Base-by-base conservation (phyloP, 1,140 invertebrate genomes). In the Drosophila bocki region DNA sequence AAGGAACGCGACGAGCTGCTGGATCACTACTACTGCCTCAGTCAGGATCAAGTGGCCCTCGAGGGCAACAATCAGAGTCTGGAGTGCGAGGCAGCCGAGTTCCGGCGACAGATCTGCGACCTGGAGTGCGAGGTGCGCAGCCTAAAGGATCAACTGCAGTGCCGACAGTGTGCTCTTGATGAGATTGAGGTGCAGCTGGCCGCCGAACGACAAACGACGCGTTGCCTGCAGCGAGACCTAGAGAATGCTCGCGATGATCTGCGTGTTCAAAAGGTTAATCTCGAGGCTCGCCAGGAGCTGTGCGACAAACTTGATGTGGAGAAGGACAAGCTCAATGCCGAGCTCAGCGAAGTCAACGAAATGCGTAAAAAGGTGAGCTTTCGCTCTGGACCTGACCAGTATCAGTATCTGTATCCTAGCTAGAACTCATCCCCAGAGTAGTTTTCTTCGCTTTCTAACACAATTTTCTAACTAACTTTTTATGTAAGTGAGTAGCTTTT, bases 11-110 rank as follows among this genome's bases (percentile, higher is more conserved):
- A 94, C 6, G 95, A 96, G 68, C 94, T 96, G 93, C 77, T 96
- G 68, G 95, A 96, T 65, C 94, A 96, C 41, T 96, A 95, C 68
- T 93, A 94, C 58, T 94, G 93, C 68, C 91, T 96, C 7, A 95
- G 94, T 19, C 77, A 95, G 44, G 95, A 96, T 77, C 95, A 95
- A 1, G 95, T 94, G 4, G 92, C 94, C 17, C 88, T 96, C 45
- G 95, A 95, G 78, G 95, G 93, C n/a, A 95, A 94, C 61, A 96
- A 96, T 80, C 94, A 95, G 44, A 95, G 94, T 72, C 93, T 96
- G 37, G 95, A 96, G 80, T 93, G 92, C 11, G 95, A 96, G 90
- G 94, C 95, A 0, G 93, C 93, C 0, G 94, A 95, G 65, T 93
- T 93, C 1, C 94, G 91, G 54, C 90, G 76, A 6, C 84, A 91